A percentile compares a stretch with the other conserved stretches of the same genome.
These are phyloP conservation scores for Beris morrisii DNA, from an alignment of 2,888 invertebrate species.

Conservation along the genomic window DNA sequence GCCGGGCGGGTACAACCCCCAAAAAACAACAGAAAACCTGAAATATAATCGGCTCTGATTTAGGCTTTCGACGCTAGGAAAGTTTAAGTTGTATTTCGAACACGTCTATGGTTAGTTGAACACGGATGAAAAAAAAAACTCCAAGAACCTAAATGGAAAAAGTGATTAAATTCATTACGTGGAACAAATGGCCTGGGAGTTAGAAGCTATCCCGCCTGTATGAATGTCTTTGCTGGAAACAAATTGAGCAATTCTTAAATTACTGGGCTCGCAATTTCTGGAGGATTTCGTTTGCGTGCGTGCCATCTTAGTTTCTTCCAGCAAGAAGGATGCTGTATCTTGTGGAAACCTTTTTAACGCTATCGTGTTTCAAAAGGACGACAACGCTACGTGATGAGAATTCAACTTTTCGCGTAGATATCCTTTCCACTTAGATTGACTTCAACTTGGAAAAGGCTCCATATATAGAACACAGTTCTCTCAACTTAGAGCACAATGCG, in stretches of 20 bases:
- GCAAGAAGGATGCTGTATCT: slow-evolving; percentile 3
- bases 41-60: not conserved
- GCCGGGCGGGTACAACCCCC: not conserved
- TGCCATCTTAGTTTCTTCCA: slow-evolving; percentile 18
- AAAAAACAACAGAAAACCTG: too few species aligned
- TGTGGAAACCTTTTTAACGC: slow-evolving; percentile 9
- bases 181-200: slow-evolving; percentile 24
- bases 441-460: not conserved
- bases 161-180: slow-evolving; percentile 29
- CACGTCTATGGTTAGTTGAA: slow-evolving; percentile 20
- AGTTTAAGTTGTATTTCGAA: slow-evolving; percentile 15
- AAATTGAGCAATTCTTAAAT: slow-evolving; percentile 38
- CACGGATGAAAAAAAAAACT: too few species aligned
- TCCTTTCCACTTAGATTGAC: slow-evolving; percentile 9
- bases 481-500: not conserved
- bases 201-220: slow-evolving; percentile 5
- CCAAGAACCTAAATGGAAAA: slow-evolving; percentile 1
- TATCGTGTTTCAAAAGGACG: slow-evolving; percentile 31
- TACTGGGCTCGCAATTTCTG: slow-evolving; percentile 32
- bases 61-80: not conserved
- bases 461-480: not conserved
- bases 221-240: slow-evolving; percentile 5
- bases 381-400: slow-evolving; percentile 36
- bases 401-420: slow-evolving; percentile 21
- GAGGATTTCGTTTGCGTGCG: slow-evolving; percentile 34